phyloP scores from a whole-genome alignment of 92 coral and sea anemone species.

The Epizoanthus illoricatus region DNA sequence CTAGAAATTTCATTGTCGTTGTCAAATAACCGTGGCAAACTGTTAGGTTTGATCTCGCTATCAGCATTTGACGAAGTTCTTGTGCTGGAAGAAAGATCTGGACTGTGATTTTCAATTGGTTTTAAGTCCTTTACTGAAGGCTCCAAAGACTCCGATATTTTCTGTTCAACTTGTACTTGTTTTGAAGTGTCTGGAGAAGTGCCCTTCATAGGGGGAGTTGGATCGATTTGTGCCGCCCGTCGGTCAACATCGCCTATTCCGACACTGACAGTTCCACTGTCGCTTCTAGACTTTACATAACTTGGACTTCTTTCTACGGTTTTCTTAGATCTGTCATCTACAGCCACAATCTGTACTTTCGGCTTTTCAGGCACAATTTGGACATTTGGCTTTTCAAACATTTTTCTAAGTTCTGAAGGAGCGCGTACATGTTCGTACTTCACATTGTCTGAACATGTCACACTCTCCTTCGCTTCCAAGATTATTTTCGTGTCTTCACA shows the following conservation, averaged over 20 bases:
- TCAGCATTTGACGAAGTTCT: neutral
- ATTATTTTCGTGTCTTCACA: conserved; percentile 21
- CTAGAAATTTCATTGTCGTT: neutral
- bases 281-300: conserved; percentile 4
- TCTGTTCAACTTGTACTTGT: neutral
- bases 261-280: conserved; percentile 21
- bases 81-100: no score
- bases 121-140: neutral
- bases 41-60: neutral
- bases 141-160: conserved; percentile 8
- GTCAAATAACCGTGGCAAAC: neutral
- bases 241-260: conserved; percentile 19
- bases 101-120: neutral
- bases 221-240: conserved; percentile 26
- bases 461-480: neutral
- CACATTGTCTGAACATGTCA: conserved; percentile 39
- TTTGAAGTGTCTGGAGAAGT: conserved; percentile 2
- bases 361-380: conserved; percentile 10
- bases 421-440: conserved; percentile 60
- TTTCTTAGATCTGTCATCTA: conserved; percentile 21
- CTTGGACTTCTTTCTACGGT: conserved; percentile 12
- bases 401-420: conserved; percentile 63
- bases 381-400: conserved; percentile 59
- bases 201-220: neutral
- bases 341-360: conserved; percentile 25